phyloP scores from a whole-genome alignment of 2,113 vertebrate species.

The Saguinus midas region DNA sequence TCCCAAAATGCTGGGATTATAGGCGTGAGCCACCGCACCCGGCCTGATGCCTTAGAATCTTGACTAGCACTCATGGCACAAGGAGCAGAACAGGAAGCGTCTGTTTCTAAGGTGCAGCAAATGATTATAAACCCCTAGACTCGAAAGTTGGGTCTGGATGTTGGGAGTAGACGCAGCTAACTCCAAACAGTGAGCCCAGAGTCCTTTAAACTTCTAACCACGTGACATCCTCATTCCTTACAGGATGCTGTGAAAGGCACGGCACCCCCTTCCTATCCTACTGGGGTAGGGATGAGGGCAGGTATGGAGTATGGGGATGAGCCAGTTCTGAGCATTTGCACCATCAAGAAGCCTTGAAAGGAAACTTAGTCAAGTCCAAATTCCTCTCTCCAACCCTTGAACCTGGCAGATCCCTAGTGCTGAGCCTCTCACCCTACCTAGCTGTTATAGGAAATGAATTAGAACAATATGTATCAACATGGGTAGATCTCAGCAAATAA shows the following conservation, averaged over 20 bases:
- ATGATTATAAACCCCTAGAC: neutral
- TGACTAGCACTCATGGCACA: neutral
- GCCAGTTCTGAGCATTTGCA: neutral
- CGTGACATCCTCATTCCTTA: neutral
- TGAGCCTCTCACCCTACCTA: neutral
- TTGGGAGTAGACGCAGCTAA: neutral
- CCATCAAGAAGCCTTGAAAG: neutral
- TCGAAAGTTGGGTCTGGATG: neutral
- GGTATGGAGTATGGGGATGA: neutral
- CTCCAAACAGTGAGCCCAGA: neutral
- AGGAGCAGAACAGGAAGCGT: neutral
- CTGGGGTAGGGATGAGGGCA: too few species aligned
- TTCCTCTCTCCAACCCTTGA: neutral
- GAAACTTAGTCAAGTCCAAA: neutral
- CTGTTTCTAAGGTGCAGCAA: neutral
- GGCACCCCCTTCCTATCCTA: fast-evolving
- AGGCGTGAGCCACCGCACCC: too few species aligned
- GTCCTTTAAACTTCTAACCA: neutral
- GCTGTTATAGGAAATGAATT: neutral
- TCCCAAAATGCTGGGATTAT: too few species aligned
- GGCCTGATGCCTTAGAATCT: neutral
- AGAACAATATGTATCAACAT: neutral
- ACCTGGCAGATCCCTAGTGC: too few species aligned
- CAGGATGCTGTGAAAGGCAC: neutral
- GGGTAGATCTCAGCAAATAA: neutral